phyloP scores from a whole-genome alignment of 2,888 invertebrate genomes.

The Drosophila helvetica region DNA sequence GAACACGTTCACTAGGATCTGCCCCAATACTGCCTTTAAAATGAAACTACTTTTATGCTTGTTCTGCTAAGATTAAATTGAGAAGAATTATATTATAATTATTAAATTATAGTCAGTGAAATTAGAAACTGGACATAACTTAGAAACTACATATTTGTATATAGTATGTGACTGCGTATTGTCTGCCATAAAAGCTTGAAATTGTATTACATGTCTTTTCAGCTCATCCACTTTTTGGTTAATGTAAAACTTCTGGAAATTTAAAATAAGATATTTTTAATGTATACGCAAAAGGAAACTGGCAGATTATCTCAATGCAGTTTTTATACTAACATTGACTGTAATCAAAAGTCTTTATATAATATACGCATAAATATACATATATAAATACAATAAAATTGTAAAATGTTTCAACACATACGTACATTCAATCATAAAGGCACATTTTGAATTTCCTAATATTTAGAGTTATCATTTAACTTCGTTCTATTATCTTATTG shows the following conservation, averaged over 20 bases:
- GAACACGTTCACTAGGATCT: no score
- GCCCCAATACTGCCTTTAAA: no score
- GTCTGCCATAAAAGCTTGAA: constrained; percentile 47
- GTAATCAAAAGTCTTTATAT: constrained; percentile 12
- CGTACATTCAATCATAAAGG: constrained; percentile 46
- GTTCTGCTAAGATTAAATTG: no score
- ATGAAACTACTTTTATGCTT: no score
- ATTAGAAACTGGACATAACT: no score
- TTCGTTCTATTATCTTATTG: constrained; percentile 43
- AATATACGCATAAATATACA: not conserved
- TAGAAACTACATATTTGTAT: not conserved
- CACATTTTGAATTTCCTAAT: constrained; percentile 43
- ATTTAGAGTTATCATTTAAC: constrained; percentile 33
- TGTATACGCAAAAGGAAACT: not conserved
- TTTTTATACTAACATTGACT: constrained; percentile 2
- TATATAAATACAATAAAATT: constrained; percentile 22
- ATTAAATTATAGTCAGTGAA: no score
- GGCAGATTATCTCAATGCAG: no score
- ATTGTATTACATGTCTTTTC: constrained; percentile 52
- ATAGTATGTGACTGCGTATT: not conserved
- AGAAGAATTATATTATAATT: no score
- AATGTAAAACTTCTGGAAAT: constrained; percentile 29
- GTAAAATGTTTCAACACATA: constrained; percentile 24
- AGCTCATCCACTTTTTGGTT: constrained; percentile 48
- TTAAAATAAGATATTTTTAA: constrained; percentile 6